These are phyloP conservation scores for Calliopsis andreniformis DNA, from an alignment of 1,140 invertebrate genomes.

Conservation along the genomic window DNA sequence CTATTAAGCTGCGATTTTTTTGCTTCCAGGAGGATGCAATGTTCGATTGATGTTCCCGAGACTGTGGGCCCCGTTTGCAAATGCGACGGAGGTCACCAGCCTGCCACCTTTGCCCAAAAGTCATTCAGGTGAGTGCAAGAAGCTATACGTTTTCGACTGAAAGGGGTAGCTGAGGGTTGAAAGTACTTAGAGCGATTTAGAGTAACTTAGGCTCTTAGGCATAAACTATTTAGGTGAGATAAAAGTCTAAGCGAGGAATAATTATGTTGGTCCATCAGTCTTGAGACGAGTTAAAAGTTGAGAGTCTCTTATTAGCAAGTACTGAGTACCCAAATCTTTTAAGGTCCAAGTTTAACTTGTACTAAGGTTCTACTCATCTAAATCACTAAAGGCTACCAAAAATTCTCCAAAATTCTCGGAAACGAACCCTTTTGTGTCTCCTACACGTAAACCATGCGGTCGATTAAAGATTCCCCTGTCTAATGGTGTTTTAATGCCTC, in stretches of 20 bases:
- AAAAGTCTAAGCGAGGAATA: too few species aligned
- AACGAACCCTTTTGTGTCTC: neutral
- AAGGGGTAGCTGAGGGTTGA: neutral
- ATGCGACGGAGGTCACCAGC: conserved; percentile 72
- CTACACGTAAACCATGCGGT: too few species aligned
- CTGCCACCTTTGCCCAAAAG: conserved; percentile 76
- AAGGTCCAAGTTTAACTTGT: too few species aligned
- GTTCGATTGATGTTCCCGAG: conserved; percentile 79
- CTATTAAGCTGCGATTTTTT: neutral
- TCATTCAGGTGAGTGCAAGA: conserved; percentile 73
- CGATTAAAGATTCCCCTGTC: conserved; percentile 10
- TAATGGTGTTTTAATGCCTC: conserved; percentile 41
- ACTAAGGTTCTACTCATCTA: too few species aligned
- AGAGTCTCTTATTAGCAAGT: too few species aligned
- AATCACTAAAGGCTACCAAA: too few species aligned
- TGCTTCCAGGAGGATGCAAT: conserved; percentile 73
- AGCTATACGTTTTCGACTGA: neutral
- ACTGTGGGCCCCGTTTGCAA: conserved; percentile 78
- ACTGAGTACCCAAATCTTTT: too few species aligned
- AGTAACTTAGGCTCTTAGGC: too few species aligned
- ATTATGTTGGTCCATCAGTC: too few species aligned
- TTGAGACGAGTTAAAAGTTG: too few species aligned
- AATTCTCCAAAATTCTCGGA: neutral
- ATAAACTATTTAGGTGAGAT: too few species aligned
- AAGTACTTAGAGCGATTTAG: too few species aligned